A percentile compares a stretch with the other conserved stretches of the same genome.
Conservation (phyloP, 2,888 invertebrate species). For the Alentia gelatinosa region DNA sequence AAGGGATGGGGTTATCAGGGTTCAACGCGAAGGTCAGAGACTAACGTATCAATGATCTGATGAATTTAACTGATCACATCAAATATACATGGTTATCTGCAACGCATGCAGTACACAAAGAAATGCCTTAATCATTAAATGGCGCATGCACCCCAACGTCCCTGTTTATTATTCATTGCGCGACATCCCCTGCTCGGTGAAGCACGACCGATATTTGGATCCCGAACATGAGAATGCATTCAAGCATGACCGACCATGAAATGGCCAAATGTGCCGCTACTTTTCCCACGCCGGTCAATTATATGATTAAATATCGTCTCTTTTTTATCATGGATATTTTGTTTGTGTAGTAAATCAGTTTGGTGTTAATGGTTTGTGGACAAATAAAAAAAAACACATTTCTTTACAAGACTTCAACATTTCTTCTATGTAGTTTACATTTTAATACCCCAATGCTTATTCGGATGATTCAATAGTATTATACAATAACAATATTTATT, state of each 20-base stretch:
- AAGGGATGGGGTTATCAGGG: neutral
- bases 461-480: too few relatives aligned
- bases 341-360: too few relatives aligned
- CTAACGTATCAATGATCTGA: neutral
- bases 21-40: neutral
- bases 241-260: slow-evolving; percentile 33
- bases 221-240: neutral
- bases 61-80: neutral
- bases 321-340: too few relatives aligned
- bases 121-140: neutral
- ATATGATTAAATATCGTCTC: neutral
- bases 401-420: too few relatives aligned
- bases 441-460: too few relatives aligned
- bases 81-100: neutral
- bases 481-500: too few relatives aligned
- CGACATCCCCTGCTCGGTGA: neutral
- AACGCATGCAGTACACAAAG: neutral
- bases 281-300: neutral
- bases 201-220: neutral
- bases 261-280: slow-evolving; percentile 21
- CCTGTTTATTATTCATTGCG: slow-evolving; percentile 7
- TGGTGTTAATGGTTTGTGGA: too few relatives aligned
- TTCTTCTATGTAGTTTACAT: too few relatives aligned
- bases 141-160: neutral
- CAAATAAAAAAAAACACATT: too few relatives aligned